Percentiles rank a stretch among this genome's conserved stretches.
phyloP scores from a whole-genome alignment of 2,113 vertebrate species.

The Notechis scutatus region DNA sequence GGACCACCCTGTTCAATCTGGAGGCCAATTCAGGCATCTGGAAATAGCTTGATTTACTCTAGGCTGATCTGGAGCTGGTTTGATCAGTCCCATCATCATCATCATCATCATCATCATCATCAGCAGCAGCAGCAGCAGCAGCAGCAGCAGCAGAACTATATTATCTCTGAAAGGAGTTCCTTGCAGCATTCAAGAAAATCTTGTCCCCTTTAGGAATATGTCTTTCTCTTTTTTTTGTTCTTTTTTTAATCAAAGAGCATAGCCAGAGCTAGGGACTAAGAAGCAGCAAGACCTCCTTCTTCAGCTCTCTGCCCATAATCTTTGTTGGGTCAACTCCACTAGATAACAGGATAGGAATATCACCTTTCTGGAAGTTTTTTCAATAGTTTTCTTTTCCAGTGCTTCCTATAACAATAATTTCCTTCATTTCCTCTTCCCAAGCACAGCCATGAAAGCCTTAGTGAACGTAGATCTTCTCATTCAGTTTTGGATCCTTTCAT shows the following conservation, averaged over 20 bases:
- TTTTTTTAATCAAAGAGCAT: not conserved
- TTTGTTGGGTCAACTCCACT: not conserved
- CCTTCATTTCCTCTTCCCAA: not conserved
- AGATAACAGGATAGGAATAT: not conserved
- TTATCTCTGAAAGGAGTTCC: not conserved
- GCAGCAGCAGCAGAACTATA: not conserved
- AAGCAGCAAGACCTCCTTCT: not conserved
- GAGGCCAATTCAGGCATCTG: not conserved
- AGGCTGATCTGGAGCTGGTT: not conserved
- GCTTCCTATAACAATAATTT: not conserved
- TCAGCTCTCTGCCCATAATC: not conserved
- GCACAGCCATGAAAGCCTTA: not conserved
- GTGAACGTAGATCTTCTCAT: not conserved
- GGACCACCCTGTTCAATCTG: not conserved
- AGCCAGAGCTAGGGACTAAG: not conserved
- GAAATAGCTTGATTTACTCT: not conserved
- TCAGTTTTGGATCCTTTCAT: too few species aligned
- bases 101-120: too few species aligned
- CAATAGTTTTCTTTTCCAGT: not conserved
- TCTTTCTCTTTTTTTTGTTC: not conserved
- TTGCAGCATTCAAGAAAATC: not conserved
- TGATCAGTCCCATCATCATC: not conserved
- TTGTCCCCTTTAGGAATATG: not conserved
- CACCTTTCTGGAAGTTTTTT: not conserved
- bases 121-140: too few species aligned